phyloP scores from a whole-genome alignment of 1,140 invertebrate genomes.

The Heliconius eleuchia region DNA sequence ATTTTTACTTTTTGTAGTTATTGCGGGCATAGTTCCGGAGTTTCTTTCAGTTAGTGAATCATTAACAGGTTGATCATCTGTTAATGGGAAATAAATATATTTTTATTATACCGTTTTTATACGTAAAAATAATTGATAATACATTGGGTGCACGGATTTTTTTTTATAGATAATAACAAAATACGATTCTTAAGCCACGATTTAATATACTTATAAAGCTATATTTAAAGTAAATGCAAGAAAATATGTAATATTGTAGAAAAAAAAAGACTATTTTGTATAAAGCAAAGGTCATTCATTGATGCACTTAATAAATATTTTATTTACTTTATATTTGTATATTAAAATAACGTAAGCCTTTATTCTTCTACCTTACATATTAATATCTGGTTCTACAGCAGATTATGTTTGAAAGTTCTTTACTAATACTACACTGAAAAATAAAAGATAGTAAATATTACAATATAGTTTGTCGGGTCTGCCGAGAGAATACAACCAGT shows the following conservation, averaged over 20 bases:
- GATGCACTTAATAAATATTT: background rate
- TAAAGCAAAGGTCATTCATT: background rate
- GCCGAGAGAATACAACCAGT: slow-evolving; percentile 72
- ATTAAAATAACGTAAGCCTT: background rate
- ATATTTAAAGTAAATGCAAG: slow-evolving; percentile 9
- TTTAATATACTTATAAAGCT: slow-evolving; percentile 9
- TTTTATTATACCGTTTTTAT: slow-evolving; percentile 25
- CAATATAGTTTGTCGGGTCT: slow-evolving; percentile 66
- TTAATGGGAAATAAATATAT: slow-evolving; percentile 72
- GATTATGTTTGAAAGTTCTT: slow-evolving; percentile 34
- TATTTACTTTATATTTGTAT: background rate
- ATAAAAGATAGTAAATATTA: slow-evolving; percentile 38
- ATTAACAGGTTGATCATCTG: slow-evolving; percentile 76
- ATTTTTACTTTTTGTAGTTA: slow-evolving; percentile 41
- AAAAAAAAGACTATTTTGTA: background rate
- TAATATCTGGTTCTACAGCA: slow-evolving; percentile 44
- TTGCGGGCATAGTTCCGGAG: slow-evolving; percentile 53
- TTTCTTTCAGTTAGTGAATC: slow-evolving; percentile 75
- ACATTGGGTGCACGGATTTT: background rate
- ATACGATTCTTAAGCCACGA: background rate
- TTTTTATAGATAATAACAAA: background rate
- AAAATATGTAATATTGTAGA: background rate
- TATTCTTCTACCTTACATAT: slow-evolving; percentile 15
- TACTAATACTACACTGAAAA: slow-evolving; percentile 48
- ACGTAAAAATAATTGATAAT: background rate